phyloP scores from a whole-genome alignment of 2,113 vertebrate species.

The Brevimyrus niger region DNA sequence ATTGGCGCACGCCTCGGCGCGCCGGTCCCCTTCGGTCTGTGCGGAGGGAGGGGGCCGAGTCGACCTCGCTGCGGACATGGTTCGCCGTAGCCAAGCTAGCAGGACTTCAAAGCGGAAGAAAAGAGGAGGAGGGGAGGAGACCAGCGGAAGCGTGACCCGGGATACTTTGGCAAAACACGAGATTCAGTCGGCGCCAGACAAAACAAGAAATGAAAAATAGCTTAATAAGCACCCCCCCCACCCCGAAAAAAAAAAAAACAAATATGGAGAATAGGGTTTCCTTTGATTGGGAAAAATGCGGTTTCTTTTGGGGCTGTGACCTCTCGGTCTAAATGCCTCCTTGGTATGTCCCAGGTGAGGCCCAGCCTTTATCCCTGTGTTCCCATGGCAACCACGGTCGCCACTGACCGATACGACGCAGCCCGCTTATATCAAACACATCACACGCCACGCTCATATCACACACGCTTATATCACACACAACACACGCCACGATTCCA shows the following conservation, averaged over 20 bases:
- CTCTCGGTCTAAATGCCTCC: slow-evolving; percentile 14
- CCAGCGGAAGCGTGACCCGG: neutral
- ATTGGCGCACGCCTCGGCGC: neutral
- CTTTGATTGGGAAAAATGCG: slow-evolving; percentile 18
- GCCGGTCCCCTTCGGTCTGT: slow-evolving; percentile 22
- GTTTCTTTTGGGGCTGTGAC: slow-evolving; percentile 17
- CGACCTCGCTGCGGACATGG: slow-evolving; percentile 27
- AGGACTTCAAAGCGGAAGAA: slow-evolving; percentile 11
- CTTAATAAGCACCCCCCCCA: neutral
- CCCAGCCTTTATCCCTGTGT: neutral
- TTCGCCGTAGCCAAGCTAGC: slow-evolving; percentile 24
- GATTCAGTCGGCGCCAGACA: slow-evolving; percentile 21
- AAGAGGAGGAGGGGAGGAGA: neutral
- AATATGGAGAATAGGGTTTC: slow-evolving; percentile 25
- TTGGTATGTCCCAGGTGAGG: slow-evolving; percentile 24
- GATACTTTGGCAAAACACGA: slow-evolving; percentile 27
- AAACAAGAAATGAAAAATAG: slow-evolving; percentile 33
- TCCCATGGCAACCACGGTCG: neutral
- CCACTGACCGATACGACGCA: neutral
- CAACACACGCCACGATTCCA: slow-evolving; percentile 8
- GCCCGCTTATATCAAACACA: neutral
- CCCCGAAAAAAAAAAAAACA: slow-evolving; percentile 16
- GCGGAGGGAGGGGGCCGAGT: slow-evolving; percentile 23
- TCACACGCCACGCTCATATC: neutral
- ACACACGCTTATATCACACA: neutral